These are phyloP conservation scores for Spisula solida DNA, from an alignment of 2,888 invertebrate species.

Conservation along the genomic window DNA sequence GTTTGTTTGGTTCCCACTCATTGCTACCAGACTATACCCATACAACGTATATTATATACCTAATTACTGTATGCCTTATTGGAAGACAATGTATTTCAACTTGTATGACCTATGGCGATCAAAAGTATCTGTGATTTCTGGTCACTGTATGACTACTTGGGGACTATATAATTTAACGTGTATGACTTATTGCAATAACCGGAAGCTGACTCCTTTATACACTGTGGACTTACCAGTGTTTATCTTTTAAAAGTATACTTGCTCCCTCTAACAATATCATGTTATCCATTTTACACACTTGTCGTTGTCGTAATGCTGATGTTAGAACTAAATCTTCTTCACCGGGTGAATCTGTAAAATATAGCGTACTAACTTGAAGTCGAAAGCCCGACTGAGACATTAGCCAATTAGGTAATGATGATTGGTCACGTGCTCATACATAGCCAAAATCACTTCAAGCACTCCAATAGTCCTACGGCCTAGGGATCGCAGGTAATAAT, in stretches of 20 bases:
- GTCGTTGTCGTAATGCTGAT: constrained; percentile 51
- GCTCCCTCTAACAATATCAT: constrained; percentile 73
- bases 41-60: background rate
- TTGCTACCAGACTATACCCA: background rate
- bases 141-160: too few relatives aligned
- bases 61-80: background rate
- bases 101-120: background rate
- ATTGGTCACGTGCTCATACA: too few relatives aligned
- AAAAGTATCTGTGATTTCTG: background rate
- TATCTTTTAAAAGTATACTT: constrained; percentile 64
- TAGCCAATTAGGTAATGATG: too few relatives aligned
- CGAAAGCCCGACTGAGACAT: too few relatives aligned
- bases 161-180: too few relatives aligned
- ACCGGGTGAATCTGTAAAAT: constrained; percentile 39
- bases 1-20: background rate
- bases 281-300: constrained; percentile 70
- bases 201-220: background rate
- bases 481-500: too few relatives aligned
- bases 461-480: too few relatives aligned
- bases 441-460: too few relatives aligned
- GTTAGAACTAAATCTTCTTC: constrained; percentile 51
- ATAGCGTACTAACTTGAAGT: background rate
- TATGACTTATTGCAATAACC: background rate
- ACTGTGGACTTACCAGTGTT: constrained; percentile 70
- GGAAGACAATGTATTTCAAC: too few relatives aligned